These are phyloP conservation scores for Sinocyclocheilus anophthalmus DNA, from an alignment of 2,113 vertebrate species.

Conservation along the genomic window DNA sequence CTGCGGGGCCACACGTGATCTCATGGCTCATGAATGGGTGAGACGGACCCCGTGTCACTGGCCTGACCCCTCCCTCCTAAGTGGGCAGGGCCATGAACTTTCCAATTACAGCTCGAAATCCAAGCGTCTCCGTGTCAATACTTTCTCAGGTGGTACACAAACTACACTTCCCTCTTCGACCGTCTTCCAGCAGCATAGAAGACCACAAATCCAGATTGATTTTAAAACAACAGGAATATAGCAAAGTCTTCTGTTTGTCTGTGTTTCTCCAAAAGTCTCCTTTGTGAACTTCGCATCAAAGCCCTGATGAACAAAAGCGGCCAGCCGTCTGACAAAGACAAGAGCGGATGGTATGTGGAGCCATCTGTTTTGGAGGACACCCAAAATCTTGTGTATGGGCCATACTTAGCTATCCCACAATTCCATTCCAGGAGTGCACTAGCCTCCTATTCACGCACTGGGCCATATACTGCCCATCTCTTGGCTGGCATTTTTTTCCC, in stretches of 20 bases:
- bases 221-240: constrained; percentile 23
- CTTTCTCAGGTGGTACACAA: neutral
- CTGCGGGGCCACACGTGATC: constrained; percentile 33
- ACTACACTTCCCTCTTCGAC: neutral
- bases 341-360: constrained; percentile 94
- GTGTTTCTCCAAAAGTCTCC: constrained; percentile 44
- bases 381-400: constrained; percentile 79
- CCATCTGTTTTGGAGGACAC: constrained; percentile 99
- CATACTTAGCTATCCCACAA: constrained; percentile 97
- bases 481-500: constrained; percentile 81
- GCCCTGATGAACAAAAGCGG: constrained; percentile 55
- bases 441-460: constrained; percentile 56
- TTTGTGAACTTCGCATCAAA: constrained; percentile 60
- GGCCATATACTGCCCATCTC: constrained; percentile 79
- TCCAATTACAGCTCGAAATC: constrained; percentile 37
- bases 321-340: constrained; percentile 91
- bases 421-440: constrained; percentile 78
- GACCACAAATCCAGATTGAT: constrained; percentile 10
- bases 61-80: constrained; percentile 36
- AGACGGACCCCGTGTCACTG: constrained; percentile 12
- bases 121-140: constrained; percentile 8
- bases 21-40: constrained; percentile 34
- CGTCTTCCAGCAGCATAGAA: neutral
- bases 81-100: constrained; percentile 37
- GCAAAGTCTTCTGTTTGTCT: constrained; percentile 30